Evolutionary conservation across 2,888 invertebrate species (phyloP), one percentile per base, ranked within the genome.

Genomic region (Seladonia tumulorum): DNA sequence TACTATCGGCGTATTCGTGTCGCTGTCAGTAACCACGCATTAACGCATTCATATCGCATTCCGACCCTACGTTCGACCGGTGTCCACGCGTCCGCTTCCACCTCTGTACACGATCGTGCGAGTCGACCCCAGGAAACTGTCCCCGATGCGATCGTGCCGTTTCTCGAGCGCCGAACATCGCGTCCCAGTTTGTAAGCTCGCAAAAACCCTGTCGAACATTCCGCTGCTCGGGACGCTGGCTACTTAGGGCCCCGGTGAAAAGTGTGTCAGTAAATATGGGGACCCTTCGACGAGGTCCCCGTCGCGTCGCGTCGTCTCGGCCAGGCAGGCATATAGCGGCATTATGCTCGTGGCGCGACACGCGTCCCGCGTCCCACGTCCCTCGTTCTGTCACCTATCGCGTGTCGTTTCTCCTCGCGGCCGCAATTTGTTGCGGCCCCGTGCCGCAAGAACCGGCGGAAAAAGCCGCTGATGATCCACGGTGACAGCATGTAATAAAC

Each of bases 1-100:
- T 88, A 88, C 83, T 91, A 91, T 93, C 91, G 88, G 91, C 90
- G 91, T 57, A 90, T 92, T 92, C 92, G 93, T 92, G 92, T 92
- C 85, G 88, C 91, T 92, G 92, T 92, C 92, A 91, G 91, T 93
- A 91, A 92, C 92, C 88, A 91, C 87, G 92, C 92, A 92, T 93
- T 93, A 92, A 90, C 92, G 91, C 92, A 90, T 92, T 92, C 92
- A 93, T 93, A 93, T 93, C 91, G 92, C 93, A 91, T 93, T 91
- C 92, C 91, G 85, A 90, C 91, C 90, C 92, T 89, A 82, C 87
- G 87, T 85, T 85, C 79, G 86, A 85, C 78, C 76, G 82, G 73
- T 81, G 82, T 87, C 79, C 87, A 82, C 81, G 42, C 79, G 82
- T 76, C 87, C 86, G 89, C 70, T 79, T 72, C 47, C 75, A 63